Base-by-base conservation (phyloP, 2,888 invertebrate genomes). In the Trimorus sp. region DNA sequence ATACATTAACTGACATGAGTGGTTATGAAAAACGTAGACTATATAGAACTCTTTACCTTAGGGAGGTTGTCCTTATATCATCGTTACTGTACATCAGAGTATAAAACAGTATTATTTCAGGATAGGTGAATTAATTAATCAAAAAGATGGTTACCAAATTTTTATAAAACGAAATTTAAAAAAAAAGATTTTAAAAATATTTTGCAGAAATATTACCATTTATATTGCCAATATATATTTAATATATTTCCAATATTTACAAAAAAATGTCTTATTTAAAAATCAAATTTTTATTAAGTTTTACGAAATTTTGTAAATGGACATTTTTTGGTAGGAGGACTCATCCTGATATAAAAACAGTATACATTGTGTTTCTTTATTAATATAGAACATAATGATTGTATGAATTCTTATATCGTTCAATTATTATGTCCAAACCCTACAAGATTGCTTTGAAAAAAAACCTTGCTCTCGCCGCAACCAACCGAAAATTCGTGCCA, bases 1-100 rank as follows among this genome's bases (percentile, higher is more conserved):
- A 88, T 89, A 86, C 86, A 86, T 87, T 87, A 89, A 90, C 87
- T 79, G 82, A 82, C 82, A 74, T 87, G 89, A 89, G 88, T 88
- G 87, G 88, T 88, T 90, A 90, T 89, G 90, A 87, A 88, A 91
- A 90, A 90, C 88, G 87, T 89, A 90, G 89, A 89, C 88, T 90
- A 89, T 89, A 76, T 75, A 74, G 89, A 86, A 89, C 88, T 87
- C 80, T 88, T 88, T 89, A 88, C 86, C 87, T 87, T 89, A 89
- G 90, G 89, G 91, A 88, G 89, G 89, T 71, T 89, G 70, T 88
- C 85, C 87, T 89, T 90, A 89, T 80, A 86, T 85, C 87, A 87
- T 86, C 86, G 84, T 87, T 88, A 83, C 79, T 77, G 84, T 84
- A 76, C 16, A 56, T 69, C 66, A 84, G 70, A 84, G 76, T 80